Conservation (phyloP, 2,113 vertebrate genomes). For the Propithecus coquereli region DNA sequence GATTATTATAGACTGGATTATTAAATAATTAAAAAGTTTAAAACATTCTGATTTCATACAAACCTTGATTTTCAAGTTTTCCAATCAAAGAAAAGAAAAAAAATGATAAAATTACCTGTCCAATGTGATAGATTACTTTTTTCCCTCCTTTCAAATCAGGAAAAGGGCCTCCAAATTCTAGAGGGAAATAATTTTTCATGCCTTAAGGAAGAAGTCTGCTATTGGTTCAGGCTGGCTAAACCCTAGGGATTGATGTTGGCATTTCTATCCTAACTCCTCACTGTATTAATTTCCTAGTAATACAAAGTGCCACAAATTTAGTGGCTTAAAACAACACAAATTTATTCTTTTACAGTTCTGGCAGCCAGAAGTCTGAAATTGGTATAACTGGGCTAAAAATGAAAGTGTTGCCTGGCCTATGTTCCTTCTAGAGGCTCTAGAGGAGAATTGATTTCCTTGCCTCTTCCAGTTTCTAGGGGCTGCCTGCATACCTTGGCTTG, state of each 20-base stretch:
- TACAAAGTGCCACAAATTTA: background rate
- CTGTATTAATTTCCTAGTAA: background rate
- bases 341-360: background rate
- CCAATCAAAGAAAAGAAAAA: background rate
- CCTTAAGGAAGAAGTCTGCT: background rate
- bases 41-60: background rate
- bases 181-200: background rate
- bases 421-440: background rate
- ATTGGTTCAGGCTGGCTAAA: background rate
- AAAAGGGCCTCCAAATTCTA: background rate
- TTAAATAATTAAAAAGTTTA: background rate
- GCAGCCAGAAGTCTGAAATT: background rate
- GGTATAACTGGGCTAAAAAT: background rate
- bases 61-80: background rate
- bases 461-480: background rate
- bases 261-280: background rate
- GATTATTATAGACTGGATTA: background rate
- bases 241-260: background rate
- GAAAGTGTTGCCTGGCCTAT: background rate
- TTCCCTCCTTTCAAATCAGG: background rate
- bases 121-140: background rate
- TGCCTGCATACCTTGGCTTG: background rate
- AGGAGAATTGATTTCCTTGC: background rate
- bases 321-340: background rate
- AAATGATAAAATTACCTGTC: background rate